Evolutionary conservation across 2,888 invertebrate genomes (phyloP), one percentile per base, ranked within the genome.

Genomic region (Dynastes hyllus): DNA sequence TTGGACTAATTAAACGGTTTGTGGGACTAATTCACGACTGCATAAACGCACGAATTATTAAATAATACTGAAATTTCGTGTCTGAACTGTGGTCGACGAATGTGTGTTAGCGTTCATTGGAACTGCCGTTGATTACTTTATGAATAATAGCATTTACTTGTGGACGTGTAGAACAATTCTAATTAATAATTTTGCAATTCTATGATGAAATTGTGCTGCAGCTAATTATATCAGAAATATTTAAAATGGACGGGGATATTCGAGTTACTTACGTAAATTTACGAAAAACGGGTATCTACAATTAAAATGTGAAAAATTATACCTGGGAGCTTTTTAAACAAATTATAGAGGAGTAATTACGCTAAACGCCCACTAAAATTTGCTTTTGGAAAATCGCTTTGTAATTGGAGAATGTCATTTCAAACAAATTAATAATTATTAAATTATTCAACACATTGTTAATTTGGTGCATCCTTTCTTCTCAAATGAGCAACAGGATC

Each of bases 1-100:
- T 73, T 45, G 16, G 61, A 27, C 61, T 58, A 73, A 61, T 73
- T 58, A 73, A 73, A 61, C 73, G 53, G 73, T 73, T 61, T 73
- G 40, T 40, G 29, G 58, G 37, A 61, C 58, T 73, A 61, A 61
- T 61, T 61, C 11, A 37, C 40, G 32, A 55, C 2, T 73, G 61
- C 58, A 40, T 58, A 61, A 73, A 73, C 29, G 45, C 40, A 40
- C 27, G 22, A 58, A 61, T 61, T 73, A 73, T 45, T 58, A 58
- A 73, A 61, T 58, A 73, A 9, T 73, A 73, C 61, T 71, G 45
- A 0, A 73, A 40, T 61, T 69, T 50, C 50, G n/a, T 71, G 6
- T 61, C 40, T 37, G 16, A 73, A 37, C 11, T 22, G 27, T n/a
- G 32, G n/a, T n/a, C 32, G 55, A 71, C 32, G 16, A 71, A 71